phyloP scores from a whole-genome alignment of 2,797 vertebrate genomes.

The Chelidonichthys spinosus region DNA sequence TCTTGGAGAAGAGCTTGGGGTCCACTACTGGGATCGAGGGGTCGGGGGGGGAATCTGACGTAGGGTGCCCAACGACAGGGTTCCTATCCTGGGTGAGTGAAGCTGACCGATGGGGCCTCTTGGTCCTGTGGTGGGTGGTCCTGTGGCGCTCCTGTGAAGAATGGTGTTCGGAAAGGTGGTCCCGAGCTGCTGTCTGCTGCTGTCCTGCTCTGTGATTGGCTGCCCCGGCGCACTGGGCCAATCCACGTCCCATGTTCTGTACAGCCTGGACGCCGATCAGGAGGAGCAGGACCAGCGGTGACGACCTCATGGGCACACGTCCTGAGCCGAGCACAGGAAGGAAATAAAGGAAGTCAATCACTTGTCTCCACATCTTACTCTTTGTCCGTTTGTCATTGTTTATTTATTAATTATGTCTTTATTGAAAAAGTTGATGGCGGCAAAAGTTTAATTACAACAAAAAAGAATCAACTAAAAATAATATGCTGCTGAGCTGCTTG shows the following conservation, averaged over 20 bases:
- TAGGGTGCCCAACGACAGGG: slow-evolving; percentile 19
- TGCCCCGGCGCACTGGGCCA: slow-evolving; percentile 81
- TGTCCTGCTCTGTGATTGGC: slow-evolving; percentile 80
- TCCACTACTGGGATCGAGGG: slow-evolving; percentile 87
- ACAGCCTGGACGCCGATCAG: slow-evolving; percentile 96
- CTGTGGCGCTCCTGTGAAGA: slow-evolving; percentile 63
- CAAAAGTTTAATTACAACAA: too few species aligned
- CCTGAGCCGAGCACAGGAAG: slow-evolving; percentile 60
- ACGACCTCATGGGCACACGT: slow-evolving; percentile 97
- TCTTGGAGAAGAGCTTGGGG: slow-evolving; percentile 91
- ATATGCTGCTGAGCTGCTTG: not conserved
- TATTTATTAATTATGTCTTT: not conserved
- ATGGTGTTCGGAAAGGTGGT: slow-evolving; percentile 63
- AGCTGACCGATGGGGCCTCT: slow-evolving; percentile 67
- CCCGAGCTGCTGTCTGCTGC: slow-evolving; percentile 54
- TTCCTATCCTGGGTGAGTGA: slow-evolving; percentile 55
- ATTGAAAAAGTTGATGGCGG: not conserved
- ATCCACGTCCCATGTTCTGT: slow-evolving; percentile 89
- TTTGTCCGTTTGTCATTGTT: not conserved
- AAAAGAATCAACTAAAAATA: not conserved
- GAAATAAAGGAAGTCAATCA: not conserved
- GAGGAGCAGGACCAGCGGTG: slow-evolving; percentile 96
- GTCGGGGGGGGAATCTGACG: slow-evolving; percentile 54
- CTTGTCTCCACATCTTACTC: not conserved
- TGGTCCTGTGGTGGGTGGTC: slow-evolving; percentile 78